These are phyloP conservation scores for Drosophila nikananu DNA, from an alignment of 1,140 invertebrate species.

Conservation along the genomic window DNA sequence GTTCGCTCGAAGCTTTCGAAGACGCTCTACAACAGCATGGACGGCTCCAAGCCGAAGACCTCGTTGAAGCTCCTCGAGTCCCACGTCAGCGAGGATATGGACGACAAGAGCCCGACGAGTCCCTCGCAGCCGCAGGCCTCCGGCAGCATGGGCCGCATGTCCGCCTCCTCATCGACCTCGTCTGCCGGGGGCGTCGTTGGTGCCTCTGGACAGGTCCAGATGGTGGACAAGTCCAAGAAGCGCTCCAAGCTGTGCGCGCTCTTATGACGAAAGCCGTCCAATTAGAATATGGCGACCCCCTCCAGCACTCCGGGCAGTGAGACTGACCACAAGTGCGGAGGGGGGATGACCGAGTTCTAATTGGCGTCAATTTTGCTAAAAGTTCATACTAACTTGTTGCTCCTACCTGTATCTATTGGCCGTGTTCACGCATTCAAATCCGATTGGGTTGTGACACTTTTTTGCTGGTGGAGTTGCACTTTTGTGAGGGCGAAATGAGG, in stretches of 20 bases:
- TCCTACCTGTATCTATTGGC: conserved; percentile 36
- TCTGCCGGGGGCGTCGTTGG: conserved; percentile 55
- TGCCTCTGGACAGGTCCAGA: conserved; percentile 13
- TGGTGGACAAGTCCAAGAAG: conserved; percentile 79
- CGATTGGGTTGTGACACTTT: not conserved
- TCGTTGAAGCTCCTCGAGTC: conserved; percentile 78
- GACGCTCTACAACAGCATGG: conserved; percentile 84
- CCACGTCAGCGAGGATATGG: conserved; percentile 80
- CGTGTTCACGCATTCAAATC: conserved; percentile 5
- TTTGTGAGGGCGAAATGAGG: too few species aligned
- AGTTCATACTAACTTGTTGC: conserved; percentile 24
- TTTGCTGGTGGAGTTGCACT: not conserved
- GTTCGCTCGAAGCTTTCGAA: conserved; percentile 83
- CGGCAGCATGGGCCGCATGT: conserved; percentile 71
- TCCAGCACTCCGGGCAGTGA: conserved; percentile 65
- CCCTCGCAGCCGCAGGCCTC: conserved; percentile 64
- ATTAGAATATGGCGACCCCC: conserved; percentile 84
- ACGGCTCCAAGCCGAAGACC: conserved; percentile 80
- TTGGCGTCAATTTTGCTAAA: conserved; percentile 43
- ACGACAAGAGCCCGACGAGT: conserved; percentile 82
- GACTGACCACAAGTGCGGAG: conserved; percentile 72
- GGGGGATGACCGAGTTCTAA: conserved; percentile 83
- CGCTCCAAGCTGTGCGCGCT: conserved; percentile 83
- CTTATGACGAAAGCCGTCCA: conserved; percentile 85
- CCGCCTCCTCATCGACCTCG: conserved; percentile 72